Evolutionary conservation across 1,140 invertebrate species (phyloP).

Genomic region (Aphelenchoides besseyi): DNA sequence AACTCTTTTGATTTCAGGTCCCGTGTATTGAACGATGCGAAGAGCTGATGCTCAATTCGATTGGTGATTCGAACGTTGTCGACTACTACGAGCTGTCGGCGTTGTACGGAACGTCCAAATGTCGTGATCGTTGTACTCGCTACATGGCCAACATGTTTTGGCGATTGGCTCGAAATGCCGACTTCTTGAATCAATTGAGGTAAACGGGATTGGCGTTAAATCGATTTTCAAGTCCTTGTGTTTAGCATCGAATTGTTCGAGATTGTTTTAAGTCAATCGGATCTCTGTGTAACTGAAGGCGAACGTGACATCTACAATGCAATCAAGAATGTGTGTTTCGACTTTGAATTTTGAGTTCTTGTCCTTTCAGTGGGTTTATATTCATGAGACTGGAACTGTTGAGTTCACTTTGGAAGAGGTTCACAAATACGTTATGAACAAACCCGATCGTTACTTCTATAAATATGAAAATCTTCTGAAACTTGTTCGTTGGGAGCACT

Average conservation of each 20-base stretch:
- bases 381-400: not conserved
- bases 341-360: not conserved
- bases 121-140: not conserved
- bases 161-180: not conserved
- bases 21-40: constrained; percentile 25
- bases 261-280: not conserved
- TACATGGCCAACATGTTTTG: constrained; percentile 28
- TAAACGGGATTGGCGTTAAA: constrained; percentile 13
- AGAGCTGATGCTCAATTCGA: constrained; percentile 27
- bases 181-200: constrained; percentile 30
- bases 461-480: not conserved
- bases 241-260: constrained; percentile 28
- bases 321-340: constrained; percentile 18
- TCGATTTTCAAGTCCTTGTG: not conserved
- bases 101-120: constrained; percentile 18
- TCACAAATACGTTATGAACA: not conserved
- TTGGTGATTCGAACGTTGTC: constrained; percentile 23
- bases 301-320: constrained; percentile 33
- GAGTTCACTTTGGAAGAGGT: not conserved
- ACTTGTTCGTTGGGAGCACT: constrained; percentile 6
- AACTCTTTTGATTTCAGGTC: constrained; percentile 14
- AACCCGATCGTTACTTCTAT: constrained; percentile 8
- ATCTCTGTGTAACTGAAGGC: constrained; percentile 30
- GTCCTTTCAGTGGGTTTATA: constrained; percentile 16
- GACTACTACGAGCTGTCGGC: constrained; percentile 17